phyloP scores from a whole-genome alignment of 2,888 invertebrate genomes.

The Lymantria dispar region DNA sequence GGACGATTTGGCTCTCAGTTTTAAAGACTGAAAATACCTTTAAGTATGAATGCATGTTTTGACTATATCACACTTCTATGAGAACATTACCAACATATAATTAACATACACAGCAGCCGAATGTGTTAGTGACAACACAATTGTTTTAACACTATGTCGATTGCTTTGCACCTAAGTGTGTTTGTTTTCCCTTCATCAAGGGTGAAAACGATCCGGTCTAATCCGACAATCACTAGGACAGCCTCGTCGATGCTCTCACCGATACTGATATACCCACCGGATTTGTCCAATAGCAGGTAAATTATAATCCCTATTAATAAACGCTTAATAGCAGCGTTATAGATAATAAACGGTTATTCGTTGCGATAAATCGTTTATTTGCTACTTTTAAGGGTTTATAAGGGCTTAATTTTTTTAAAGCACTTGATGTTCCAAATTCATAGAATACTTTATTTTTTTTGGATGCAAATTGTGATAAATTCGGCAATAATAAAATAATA shows the following conservation, averaged over 20 bases:
- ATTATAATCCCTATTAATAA: conserved; percentile 26
- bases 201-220: conserved; percentile 81
- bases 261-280: conserved; percentile 81
- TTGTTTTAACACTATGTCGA: conserved; percentile 50
- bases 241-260: conserved; percentile 81
- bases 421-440: conserved; percentile 29
- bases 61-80: conserved; percentile 16
- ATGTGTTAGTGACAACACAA: conserved; percentile 32
- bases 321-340: background rate
- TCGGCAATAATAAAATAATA: background rate
- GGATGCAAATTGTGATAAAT: no score
- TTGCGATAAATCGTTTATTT: no score
- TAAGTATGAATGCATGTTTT: background rate
- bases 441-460: conserved; percentile 36
- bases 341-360: no score
- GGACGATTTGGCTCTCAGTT: no score
- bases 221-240: conserved; percentile 79
- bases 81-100: conserved; percentile 14
- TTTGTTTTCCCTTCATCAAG: conserved; percentile 70
- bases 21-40: background rate
- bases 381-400: no score
- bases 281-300: conserved; percentile 76
- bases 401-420: no score
- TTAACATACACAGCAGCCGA: conserved; percentile 20
- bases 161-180: conserved; percentile 74